Base-by-base conservation (phyloP, 2,113 vertebrate genomes). In the Euleptes europaea region DNA sequence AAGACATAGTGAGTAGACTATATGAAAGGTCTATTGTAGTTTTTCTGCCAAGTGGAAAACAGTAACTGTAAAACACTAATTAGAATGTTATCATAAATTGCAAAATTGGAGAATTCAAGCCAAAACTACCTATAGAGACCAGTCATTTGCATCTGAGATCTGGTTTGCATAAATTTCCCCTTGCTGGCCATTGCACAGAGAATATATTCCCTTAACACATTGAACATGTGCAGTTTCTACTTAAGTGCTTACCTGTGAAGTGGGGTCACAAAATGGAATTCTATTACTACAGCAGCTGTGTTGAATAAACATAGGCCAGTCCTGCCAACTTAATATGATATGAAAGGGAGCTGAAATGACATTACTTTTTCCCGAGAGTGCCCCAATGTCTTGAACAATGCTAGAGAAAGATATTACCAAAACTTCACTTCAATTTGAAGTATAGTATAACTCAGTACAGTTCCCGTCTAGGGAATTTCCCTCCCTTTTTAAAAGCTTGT, bases 11-110 rank as follows among this genome's bases (percentile, higher is more conserved):
- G 86, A 92, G 70, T 8, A 78, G 76, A 57, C 85, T 90, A 91
- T 84, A 83, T 94, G 63, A 94, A 92, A 88, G 83, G 74, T 35
- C 78, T 85, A 89, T 87, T 92, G 88, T 91, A 87, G 71, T 91
- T 76, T 87, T 70, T 85, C 78, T 89, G 74, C 81, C 87, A 92
- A 92, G 87, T 87, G 86, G 85, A 94, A 93, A 94, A 89, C 80
- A 84, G 89, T 87, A 88, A 0, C 0, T 88, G 75, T 65, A 87
- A 91, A 92, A 40, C 67, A 70, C 75, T 93, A 90, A 92, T 95
- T 93, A 89, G 82, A 75, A 13, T 66, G 86, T 87, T 93, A 84
- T 85, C 82, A 86, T 83, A 91, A 86, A 66, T 92, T 89, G 84
- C 38, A 86, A 65, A 85, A 85, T 89, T 77, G 87, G 83, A 82